phyloP scores from a whole-genome alignment of 2,113 vertebrate genomes.

The Rousettus leschenaultii region DNA sequence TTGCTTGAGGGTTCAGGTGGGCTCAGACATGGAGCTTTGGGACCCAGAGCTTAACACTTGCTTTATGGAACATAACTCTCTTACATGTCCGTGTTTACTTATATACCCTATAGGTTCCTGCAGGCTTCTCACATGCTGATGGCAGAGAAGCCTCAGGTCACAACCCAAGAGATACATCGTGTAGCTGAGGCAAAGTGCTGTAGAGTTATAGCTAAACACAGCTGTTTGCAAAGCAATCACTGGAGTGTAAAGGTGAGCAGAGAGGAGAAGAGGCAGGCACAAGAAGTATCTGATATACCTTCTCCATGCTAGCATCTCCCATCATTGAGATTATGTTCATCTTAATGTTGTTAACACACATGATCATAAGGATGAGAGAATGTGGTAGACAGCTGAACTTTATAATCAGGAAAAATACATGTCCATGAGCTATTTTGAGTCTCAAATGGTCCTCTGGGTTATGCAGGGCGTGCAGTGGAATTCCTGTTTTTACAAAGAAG shows the following conservation, averaged over 20 bases:
- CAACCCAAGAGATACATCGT: neutral
- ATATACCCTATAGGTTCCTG: neutral
- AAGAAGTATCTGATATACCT: neutral
- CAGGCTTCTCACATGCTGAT: neutral
- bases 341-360: neutral
- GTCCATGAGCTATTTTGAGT: neutral
- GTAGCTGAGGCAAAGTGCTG: neutral
- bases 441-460: neutral
- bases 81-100: neutral
- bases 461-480: neutral
- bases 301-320: neutral
- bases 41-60: neutral
- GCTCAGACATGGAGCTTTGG: neutral
- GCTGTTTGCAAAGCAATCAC: neutral
- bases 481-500: neutral
- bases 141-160: neutral
- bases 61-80: neutral
- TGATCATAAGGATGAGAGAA: neutral
- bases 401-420: neutral
- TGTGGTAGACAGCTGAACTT: neutral
- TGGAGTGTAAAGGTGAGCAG: neutral
- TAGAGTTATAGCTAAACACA: neutral
- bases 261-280: neutral
- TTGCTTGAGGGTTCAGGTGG: neutral
- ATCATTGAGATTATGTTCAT: neutral